A percentile compares a stretch with the other conserved stretches of the same genome.
Conservation (phyloP, 2,888 invertebrate species). For the Thelaira solivaga region DNA sequence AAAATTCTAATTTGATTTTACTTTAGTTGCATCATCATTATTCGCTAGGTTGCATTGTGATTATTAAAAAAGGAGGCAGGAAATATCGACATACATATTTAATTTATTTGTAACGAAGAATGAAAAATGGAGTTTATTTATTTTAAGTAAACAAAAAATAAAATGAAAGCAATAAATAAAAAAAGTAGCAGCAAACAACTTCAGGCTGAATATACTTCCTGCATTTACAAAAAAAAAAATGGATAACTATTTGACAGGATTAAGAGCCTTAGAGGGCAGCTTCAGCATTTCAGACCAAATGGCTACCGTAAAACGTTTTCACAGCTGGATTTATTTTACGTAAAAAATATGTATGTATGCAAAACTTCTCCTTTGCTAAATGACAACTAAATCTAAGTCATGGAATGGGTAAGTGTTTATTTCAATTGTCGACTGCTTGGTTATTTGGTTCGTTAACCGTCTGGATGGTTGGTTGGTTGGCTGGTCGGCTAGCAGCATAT, state of each 20-base stretch:
- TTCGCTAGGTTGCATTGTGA: constrained; percentile 19
- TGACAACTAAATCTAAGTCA: constrained; percentile 36
- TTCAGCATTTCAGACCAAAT: constrained; percentile 49
- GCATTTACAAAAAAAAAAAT: constrained; percentile 19
- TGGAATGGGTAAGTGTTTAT: constrained; percentile 47
- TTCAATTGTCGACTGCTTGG: constrained; percentile 34
- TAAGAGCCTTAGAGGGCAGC: constrained; percentile 50
- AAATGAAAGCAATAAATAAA: not conserved
- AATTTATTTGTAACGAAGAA: constrained; percentile 37
- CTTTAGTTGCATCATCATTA: constrained; percentile 3
- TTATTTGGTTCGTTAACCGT: constrained; percentile 27
- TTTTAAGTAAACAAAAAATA: constrained; percentile 7
- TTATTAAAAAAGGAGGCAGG: constrained; percentile 40
- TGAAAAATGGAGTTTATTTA: constrained; percentile 42
- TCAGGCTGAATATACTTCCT: constrained; percentile 60
- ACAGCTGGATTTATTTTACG: constrained; percentile 54
- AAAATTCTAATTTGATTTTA: constrained; percentile 30
- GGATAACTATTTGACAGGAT: constrained; percentile 60
- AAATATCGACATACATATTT: constrained; percentile 49
- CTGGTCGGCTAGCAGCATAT: constrained; percentile 31
- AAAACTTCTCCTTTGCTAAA: constrained; percentile 34
- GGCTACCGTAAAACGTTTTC: constrained; percentile 61
- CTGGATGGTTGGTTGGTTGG: not conserved
- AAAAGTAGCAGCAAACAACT: constrained; percentile 46
- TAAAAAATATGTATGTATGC: not conserved